Evolutionary conservation across 2,113 vertebrate genomes (phyloP), one percentile per base, ranked within the genome.

Genomic region (Datnioides undecimradiatus): DNA sequence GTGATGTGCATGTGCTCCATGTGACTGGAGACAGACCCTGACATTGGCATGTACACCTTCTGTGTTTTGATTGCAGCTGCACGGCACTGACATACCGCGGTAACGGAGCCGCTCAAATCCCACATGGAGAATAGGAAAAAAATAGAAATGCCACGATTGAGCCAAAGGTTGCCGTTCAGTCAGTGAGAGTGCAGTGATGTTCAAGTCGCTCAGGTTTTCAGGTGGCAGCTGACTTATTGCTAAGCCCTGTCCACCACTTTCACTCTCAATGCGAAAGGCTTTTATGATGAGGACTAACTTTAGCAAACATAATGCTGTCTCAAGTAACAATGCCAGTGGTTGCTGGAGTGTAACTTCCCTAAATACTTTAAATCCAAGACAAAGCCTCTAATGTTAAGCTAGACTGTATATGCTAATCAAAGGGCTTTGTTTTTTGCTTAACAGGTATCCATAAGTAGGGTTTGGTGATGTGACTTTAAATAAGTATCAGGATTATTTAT

Each of bases 61-160:
- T 51, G 57, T 81, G 54, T 55, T 69, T 84, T 64, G 21, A 73
- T 73, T 79, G 45, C 82, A 76, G 73, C 69, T 73, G 76, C 76
- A 62, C 59, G 9, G 59, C 2, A 3, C 52, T 82, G 70, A 66
- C 49, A 38, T 29, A 27, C 19, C 16, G 38, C 31, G 17, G 25
- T 13, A 38, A 66, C 6, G 17, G 29, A 65, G 71, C 19, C 63
- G 4, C 41, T 71, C 34, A 1, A 69, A 52, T 63, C 46, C 54
- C 21, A 0, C 65, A 27, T n/a, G 0, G 38, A 23, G 1, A 17
- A 17, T 17, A 66, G n/a, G 48, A 10, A 6, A 45, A 13, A 58
- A 51, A 29, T 31, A 54, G 48, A 62, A 48, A 31, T 10, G 41
- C 13, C 33, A 36, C 8, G n/a, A 48, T 60, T 31, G 21, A 46